Evolutionary conservation across 2,797 vertebrate genomes (phyloP).

Genomic region (Molossus alvarezi): DNA sequence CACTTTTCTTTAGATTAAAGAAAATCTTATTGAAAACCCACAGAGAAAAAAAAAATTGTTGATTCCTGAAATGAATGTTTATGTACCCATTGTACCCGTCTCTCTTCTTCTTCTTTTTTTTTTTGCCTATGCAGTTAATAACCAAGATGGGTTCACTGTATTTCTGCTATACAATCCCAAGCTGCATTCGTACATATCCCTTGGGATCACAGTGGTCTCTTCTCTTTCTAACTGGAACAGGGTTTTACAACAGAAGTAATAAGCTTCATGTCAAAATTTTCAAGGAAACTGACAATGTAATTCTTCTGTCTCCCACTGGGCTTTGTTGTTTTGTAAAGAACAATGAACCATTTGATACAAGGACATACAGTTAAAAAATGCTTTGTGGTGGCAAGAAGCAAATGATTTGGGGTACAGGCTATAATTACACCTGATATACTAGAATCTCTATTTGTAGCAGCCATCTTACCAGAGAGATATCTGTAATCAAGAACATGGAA

Average conservation of each 20-base stretch:
- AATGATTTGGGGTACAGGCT: conserved; percentile 57
- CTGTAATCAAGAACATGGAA: conserved; percentile 16
- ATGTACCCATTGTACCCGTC: background rate
- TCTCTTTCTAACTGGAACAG: conserved; percentile 82
- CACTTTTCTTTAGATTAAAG: conserved; percentile 26
- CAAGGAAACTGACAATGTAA: conserved; percentile 82
- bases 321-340: conserved; percentile 72
- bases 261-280: conserved; percentile 79
- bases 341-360: conserved; percentile 63
- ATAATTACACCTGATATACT: conserved; percentile 75
- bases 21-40: conserved; percentile 36
- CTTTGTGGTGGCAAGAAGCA: conserved; percentile 66
- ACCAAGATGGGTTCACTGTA: conserved; percentile 54
- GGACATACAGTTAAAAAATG: conserved; percentile 59
- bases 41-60: fast-evolving
- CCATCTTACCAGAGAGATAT: conserved; percentile 44
- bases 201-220: background rate
- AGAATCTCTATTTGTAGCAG: conserved; percentile 62
- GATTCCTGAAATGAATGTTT: background rate
- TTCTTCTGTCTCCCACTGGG: conserved; percentile 73
- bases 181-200: conserved; percentile 74
- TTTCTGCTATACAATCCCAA: conserved; percentile 72
- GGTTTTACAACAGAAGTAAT: conserved; percentile 83
- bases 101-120: background rate
- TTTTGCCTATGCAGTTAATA: conserved; percentile 30